A percentile compares a stretch with the other conserved stretches of the same genome.
Conservation (phyloP, 2,888 invertebrate species). For the Parochlus steinenii region DNA sequence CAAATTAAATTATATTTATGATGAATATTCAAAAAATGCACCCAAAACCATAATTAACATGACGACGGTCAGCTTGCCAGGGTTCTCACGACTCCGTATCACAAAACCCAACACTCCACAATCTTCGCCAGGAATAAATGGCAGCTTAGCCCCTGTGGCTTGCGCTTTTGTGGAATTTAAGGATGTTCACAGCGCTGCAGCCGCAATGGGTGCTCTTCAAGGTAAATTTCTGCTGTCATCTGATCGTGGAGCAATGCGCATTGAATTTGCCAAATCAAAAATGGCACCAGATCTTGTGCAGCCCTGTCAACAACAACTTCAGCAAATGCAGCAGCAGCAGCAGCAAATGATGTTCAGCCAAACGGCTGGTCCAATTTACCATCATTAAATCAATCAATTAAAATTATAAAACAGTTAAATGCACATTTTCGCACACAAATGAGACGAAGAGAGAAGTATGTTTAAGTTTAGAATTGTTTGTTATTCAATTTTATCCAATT, state of each 20-base stretch:
- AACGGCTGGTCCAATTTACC: too few relatives aligned
- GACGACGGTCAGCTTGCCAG: slow-evolving; percentile 67
- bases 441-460: too few relatives aligned
- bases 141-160: slow-evolving; percentile 60
- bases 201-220: slow-evolving; percentile 86
- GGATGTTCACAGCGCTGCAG: slow-evolving; percentile 79
- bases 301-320: too few relatives aligned
- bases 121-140: slow-evolving; percentile 15
- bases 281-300: slow-evolving; percentile 91
- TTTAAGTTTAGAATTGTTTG: too few relatives aligned
- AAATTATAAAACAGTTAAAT: too few relatives aligned
- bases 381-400: too few relatives aligned
- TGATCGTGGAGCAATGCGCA: slow-evolving; percentile 91
- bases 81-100: slow-evolving; percentile 96
- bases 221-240: slow-evolving; percentile 92
- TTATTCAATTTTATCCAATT: too few relatives aligned
- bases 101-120: slow-evolving; percentile 33
- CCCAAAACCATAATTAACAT: neutral
- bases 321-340: too few relatives aligned
- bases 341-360: too few relatives aligned
- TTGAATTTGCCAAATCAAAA: slow-evolving; percentile 98
- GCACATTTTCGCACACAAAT: too few relatives aligned
- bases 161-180: slow-evolving; percentile 98
- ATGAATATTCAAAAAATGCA: too few relatives aligned
- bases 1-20: too few relatives aligned